phyloP scores from a whole-genome alignment of 30 jellyfish, hydroid and myxozoan genomes.

The Aurelia sp. region DNA sequence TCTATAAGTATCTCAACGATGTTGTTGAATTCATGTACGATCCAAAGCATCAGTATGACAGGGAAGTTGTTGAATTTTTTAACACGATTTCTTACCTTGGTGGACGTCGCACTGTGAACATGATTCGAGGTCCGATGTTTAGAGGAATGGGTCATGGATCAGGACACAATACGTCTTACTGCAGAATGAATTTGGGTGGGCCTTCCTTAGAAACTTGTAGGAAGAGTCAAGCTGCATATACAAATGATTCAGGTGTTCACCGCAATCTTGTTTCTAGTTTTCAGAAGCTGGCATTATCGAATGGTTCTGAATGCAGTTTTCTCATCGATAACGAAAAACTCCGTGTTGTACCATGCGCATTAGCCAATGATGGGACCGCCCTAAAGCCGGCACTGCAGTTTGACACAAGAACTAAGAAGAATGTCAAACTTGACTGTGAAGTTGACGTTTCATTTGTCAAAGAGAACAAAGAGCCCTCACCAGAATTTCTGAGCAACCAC shows the following conservation, averaged over 20 bases:
- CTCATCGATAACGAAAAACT: no score
- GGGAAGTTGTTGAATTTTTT: slow-evolving; percentile 18
- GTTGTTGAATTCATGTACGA: no score
- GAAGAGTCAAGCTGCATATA: background rate
- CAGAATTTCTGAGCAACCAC: slow-evolving; percentile 15
- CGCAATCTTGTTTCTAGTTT: background rate
- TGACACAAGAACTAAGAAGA: slow-evolving; percentile 17
- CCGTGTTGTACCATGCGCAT: slow-evolving; percentile 11
- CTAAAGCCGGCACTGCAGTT: slow-evolving; percentile 32
- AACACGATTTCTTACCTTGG: slow-evolving; percentile 4
- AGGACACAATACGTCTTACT: background rate
- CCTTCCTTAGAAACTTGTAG: background rate
- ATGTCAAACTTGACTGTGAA: slow-evolving; percentile 5
- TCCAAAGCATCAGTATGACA: no score
- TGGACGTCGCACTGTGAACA: slow-evolving; percentile 4
- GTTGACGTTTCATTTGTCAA: background rate
- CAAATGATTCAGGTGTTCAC: slow-evolving; percentile 1
- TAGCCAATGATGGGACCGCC: slow-evolving; percentile 42
- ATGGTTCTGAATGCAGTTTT: no score
- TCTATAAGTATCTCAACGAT: no score
- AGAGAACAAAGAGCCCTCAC: slow-evolving; percentile 14
- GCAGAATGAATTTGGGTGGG: slow-evolving; percentile 23
- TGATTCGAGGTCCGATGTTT: slow-evolving; percentile 21
- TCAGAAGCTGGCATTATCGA: background rate
- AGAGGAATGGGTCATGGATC: background rate